Conservation (phyloP, 2,113 vertebrate species). For the human (Homo sapiens) region GRCh38 chr17:38901001-38901500, state of each 20-base stretch:
- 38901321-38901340: slow-evolving; percentile 44
- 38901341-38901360: not conserved
- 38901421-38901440: not conserved
- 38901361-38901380: slow-evolving; percentile 14
- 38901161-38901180: not conserved
- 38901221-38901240: not conserved
- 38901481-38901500: not conserved
- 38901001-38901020: not conserved
- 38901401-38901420: not conserved
- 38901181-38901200: slow-evolving; percentile 1
- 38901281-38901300: not conserved
- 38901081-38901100: not conserved
- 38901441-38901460: not conserved
- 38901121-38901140: not conserved
- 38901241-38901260: not conserved
- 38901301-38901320: not conserved
- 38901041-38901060: not conserved
- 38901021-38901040: not conserved
- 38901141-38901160: not conserved
- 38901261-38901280: slow-evolving; percentile 7
- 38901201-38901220: slow-evolving; percentile 42
- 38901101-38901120: not conserved
- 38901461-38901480: not conserved
- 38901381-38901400: not conserved
- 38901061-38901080: not conserved